Conservation (phyloP, 2,888 invertebrate species). For the Carabus problematicus region DNA sequence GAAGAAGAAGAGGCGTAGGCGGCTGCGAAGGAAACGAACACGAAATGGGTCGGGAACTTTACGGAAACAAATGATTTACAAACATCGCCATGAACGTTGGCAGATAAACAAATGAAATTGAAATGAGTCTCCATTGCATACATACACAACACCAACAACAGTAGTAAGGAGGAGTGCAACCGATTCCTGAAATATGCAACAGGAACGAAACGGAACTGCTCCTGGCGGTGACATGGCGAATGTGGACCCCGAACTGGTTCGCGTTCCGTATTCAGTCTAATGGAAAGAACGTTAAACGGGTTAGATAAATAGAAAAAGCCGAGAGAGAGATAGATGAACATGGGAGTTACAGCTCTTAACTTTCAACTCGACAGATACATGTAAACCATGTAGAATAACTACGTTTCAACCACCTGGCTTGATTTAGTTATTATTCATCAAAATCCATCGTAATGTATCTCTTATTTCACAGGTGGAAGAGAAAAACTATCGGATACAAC, state of each 20-base stretch:
- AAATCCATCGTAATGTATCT: too few species aligned
- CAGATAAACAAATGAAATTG: conserved; percentile 30
- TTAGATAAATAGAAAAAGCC: not conserved
- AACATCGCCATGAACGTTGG: conserved; percentile 14
- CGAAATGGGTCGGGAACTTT: conserved; percentile 14
- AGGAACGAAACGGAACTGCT: not conserved
- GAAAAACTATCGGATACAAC: too few species aligned
- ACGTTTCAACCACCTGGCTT: too few species aligned
- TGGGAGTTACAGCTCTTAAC: not conserved
- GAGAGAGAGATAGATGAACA: not conserved
- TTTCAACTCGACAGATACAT: too few species aligned
- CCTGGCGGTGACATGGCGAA: not conserved
- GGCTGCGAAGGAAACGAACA: conserved; percentile 11
- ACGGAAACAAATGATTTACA: conserved; percentile 30
- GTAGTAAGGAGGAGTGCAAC: not conserved
- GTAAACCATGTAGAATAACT: too few species aligned
- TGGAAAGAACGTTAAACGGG: conserved; percentile 7
- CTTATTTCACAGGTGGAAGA: too few species aligned
- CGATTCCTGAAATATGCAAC: not conserved
- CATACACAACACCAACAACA: not conserved
- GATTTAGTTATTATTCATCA: too few species aligned
- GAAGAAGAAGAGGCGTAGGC: not conserved
- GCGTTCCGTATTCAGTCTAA: not conserved
- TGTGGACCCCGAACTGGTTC: not conserved
- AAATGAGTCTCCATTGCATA: conserved; percentile 8